Evolutionary conservation across 2,888 invertebrate species (phyloP).

Genomic region (Coelinius sp.): DNA sequence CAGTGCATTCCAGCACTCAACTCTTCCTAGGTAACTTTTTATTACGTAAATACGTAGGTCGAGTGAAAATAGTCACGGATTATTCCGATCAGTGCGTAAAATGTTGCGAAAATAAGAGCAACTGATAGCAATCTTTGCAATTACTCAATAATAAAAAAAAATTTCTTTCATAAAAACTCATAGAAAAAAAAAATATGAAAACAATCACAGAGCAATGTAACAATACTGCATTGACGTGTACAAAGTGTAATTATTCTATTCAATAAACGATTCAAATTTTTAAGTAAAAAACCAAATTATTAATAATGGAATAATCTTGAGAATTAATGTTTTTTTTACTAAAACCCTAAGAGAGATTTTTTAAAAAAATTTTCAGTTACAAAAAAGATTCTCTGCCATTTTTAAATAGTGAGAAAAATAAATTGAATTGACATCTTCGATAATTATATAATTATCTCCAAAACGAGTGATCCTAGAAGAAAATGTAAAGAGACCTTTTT

Average conservation of each 20-base stretch:
- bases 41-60: constrained; percentile 48
- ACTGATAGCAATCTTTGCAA: constrained; percentile 25
- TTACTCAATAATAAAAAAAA: constrained; percentile 14
- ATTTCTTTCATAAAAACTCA: constrained; percentile 4
- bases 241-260: too few species aligned
- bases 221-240: neutral
- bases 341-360: too few species aligned
- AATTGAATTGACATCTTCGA: neutral
- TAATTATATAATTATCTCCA: too few species aligned
- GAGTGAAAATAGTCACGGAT: constrained; percentile 22
- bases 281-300: neutral
- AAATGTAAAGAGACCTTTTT: too few species aligned
- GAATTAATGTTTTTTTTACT: too few species aligned
- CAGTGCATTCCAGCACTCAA: constrained; percentile 47
- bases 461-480: too few species aligned
- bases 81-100: constrained; percentile 38
- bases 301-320: neutral
- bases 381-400: too few species aligned
- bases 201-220: too few species aligned
- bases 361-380: too few species aligned
- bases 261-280: too few species aligned
- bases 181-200: neutral
- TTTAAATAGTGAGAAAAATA: neutral
- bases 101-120: constrained; percentile 37
- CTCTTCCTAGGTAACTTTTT: constrained; percentile 49